Percentiles rank a stretch among this genome's conserved stretches.
Conservation (phyloP, 2,888 invertebrate genomes). For the Venusia cambrica region DNA sequence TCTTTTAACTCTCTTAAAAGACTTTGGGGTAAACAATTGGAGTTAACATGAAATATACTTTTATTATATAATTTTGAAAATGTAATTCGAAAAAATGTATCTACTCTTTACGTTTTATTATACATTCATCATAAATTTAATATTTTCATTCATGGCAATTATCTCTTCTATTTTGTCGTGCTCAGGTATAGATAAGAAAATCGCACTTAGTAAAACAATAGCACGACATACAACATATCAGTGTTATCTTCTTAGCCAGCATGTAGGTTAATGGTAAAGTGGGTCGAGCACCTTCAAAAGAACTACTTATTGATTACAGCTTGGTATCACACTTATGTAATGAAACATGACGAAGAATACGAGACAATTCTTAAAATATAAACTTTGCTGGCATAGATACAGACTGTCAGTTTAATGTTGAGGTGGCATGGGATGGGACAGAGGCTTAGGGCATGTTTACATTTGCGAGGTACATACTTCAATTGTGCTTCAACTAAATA, state of each 20-base stretch:
- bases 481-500: background rate
- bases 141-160: too few relatives aligned
- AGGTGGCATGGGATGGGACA: slow-evolving; percentile 16
- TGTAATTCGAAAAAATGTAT: too few relatives aligned
- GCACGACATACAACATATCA: slow-evolving; percentile 47
- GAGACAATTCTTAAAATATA: slow-evolving; percentile 11
- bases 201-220: slow-evolving; percentile 53
- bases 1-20: too few relatives aligned
- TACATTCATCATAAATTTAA: slow-evolving; percentile 29
- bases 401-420: slow-evolving; percentile 28
- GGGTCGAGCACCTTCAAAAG: slow-evolving; percentile 59
- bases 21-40: too few relatives aligned
- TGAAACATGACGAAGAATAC: slow-evolving; percentile 10
- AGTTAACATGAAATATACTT: too few relatives aligned
- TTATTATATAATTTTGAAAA: too few relatives aligned
- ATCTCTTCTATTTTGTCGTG: slow-evolving; percentile 21
- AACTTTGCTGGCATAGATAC: slow-evolving; percentile 17
- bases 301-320: slow-evolving; percentile 50
- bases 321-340: slow-evolving; percentile 12
- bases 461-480: background rate
- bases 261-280: slow-evolving; percentile 68
- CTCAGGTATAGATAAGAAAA: slow-evolving; percentile 40
- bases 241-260: slow-evolving; percentile 55
- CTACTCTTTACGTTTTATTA: slow-evolving; percentile 5
- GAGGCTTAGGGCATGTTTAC: slow-evolving; percentile 24